Base-by-base conservation (phyloP, 2,888 invertebrate genomes). In the Athalia circularis region DNA sequence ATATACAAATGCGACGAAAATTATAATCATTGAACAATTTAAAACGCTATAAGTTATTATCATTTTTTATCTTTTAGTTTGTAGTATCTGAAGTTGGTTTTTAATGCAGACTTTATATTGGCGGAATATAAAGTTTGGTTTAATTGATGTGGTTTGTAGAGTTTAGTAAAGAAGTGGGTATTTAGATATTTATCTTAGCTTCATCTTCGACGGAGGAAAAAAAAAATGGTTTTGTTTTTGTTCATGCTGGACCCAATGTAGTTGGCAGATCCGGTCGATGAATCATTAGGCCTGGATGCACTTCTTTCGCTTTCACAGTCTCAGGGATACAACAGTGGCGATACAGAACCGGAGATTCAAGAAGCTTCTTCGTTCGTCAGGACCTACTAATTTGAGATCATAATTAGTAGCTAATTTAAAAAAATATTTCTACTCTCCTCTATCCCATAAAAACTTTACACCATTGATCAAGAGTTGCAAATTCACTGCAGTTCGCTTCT, bases 221-320 rank as follows among this genome's bases (percentile, higher is more conserved):
- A 29, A 43, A 64, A 8, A 68, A 68, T 54, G 47, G 45, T 13
- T 57, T 72, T 45, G 11, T 72, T 59, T 47, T 72, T 59, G 2
- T 59, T 59, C 59, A 47, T 72, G 82, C 83, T 80, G 75, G 80
- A 80, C 74, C 80, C 29, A 29, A 81, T 80, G 82, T 84, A 87
- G 87, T 85, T 84, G 80, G 84, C 83, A 83, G 86, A 86, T 81
- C 84, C 50, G 83, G 74, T 80, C 85, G 83, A 84, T 68, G 86
- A 87, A 84, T 87, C 86, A 82, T 87, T 86, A 83, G 87, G 87
- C 81, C 85, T 88, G 87, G 89, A 88, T 86, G 88, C 88, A 86
- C 88, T 88, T 87, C 85, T 89, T 86, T 89, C 87, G 81, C 85
- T 89, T 86, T 88, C 87, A 84, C 87, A 88, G 84, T 85, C 88